Evolutionary conservation across 2,888 invertebrate species (phyloP), one percentile per base, ranked within the genome.

Genomic region (Nysson spinosus): DNA sequence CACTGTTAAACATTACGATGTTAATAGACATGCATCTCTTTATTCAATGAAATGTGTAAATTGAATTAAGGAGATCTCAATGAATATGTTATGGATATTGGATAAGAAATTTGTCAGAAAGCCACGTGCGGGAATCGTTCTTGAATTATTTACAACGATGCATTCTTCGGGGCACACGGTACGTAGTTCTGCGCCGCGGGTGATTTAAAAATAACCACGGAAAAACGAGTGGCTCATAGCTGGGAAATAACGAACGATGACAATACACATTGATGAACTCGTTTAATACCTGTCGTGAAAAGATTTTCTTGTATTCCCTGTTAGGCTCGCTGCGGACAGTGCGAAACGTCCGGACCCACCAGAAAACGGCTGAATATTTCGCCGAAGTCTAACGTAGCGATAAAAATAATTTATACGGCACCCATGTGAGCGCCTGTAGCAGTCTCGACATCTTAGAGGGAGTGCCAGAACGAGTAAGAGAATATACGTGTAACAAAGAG

Each of bases 151-250:
- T 63, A 17, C 28, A 47, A 50, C 19, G 55, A 7, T 24, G 20
- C 30, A 42, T 37, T 60, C 40, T 52, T 26, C 26, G 5, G 22
- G 54, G 22, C 22, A 37, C 7, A 37, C 40, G 7, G 30, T 26
- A 11, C 39, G 17, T 24, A 60, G 30, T 74, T 77, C 68, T 71
- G 68, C 77, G 77, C 64, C 75, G 72, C 72, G 72, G 65, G 67
- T 54, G 74, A 71, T 80, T 81, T 78, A 79, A 81, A 81, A 81
- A 81, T 81, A 81, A 80, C 80, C 67, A 52, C 58, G 49, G 39
- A 40, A 64, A 68, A 71, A 73, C 69, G 56, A 58, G 64, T 74
- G 60, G 56, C 61, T 55, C 54, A 51, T 34, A 44, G 57, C n/a
- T n/a, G 61, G 62, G 50, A 72, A 68, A 67, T 67, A 66, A 66